These are phyloP conservation scores for Phenganax subtilis DNA, from an alignment of 92 coral and sea anemone species.

Conservation along the genomic window DNA sequence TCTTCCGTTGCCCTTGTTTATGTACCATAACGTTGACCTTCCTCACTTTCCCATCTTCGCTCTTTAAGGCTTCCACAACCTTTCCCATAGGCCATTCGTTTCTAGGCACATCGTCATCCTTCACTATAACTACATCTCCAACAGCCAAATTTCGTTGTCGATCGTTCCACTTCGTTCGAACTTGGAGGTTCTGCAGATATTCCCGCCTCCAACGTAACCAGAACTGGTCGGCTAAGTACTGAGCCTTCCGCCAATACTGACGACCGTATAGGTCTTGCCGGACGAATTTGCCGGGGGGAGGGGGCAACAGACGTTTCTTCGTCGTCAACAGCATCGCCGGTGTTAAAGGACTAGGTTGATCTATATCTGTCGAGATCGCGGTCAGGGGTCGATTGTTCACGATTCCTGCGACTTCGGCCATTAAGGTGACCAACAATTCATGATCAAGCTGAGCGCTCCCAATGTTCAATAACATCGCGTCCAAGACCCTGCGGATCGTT, in stretches of 20 bases:
- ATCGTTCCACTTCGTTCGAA: constrained; percentile 42
- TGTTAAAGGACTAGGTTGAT: not conserved
- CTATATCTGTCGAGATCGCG: constrained; percentile 16
- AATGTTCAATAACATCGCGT: not conserved
- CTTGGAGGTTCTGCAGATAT: constrained; percentile 56
- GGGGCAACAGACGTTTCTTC: constrained; percentile 28
- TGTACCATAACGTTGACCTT: not conserved
- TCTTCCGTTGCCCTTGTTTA: too few relatives aligned
- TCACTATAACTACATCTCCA: constrained; percentile 44
- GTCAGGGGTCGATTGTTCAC: constrained; percentile 18
- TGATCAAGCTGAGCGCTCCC: constrained; percentile 5
- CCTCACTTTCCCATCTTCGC: constrained; percentile 46
- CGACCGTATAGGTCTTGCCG: constrained; percentile 51
- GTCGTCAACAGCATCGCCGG: constrained; percentile 33
- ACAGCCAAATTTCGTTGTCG: constrained; percentile 15
- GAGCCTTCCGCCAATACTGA: constrained; percentile 43
- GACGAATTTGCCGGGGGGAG: constrained; percentile 41
- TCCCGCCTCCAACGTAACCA: constrained; percentile 49
- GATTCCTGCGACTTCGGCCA: constrained; percentile 36
- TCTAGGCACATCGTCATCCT: not conserved
- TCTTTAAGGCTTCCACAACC: constrained; percentile 13
- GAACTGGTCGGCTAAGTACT: constrained; percentile 14
- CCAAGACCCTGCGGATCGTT: not conserved
- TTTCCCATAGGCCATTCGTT: not conserved
- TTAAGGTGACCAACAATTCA: constrained; percentile 18